These are phyloP conservation scores for Falco biarmicus DNA, from an alignment of 2,797 vertebrate species.

Conservation along the genomic window DNA sequence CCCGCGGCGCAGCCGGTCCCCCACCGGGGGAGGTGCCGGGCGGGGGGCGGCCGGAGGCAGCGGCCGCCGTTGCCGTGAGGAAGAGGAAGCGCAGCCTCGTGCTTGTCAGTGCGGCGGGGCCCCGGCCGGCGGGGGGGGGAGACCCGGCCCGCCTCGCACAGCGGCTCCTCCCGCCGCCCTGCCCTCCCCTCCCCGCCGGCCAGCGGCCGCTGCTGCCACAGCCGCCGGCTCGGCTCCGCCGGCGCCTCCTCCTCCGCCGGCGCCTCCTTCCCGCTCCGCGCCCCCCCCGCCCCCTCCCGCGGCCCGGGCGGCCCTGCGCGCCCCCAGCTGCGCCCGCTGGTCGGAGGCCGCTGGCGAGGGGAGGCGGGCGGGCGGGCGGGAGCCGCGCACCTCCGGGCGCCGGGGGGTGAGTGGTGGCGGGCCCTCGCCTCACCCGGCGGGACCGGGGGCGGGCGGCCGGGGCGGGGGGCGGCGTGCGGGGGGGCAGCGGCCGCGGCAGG, in stretches of 20 bases:
- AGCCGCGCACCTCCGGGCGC: not conserved
- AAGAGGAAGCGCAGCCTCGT: conserved; percentile 44
- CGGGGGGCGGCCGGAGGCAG: not conserved
- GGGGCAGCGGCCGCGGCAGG: not conserved
- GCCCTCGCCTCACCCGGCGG: not conserved
- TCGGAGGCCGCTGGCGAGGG: not conserved
- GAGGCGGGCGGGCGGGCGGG: not conserved
- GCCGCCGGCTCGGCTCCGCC: not conserved
- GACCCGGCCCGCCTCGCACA: not conserved
- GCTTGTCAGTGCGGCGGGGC: not conserved
- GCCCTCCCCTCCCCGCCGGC: not conserved
- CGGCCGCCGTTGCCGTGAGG: not conserved
- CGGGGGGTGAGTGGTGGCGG: not conserved
- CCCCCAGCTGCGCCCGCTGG: not conserved
- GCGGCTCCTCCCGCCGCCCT: not conserved
- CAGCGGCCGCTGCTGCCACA: not conserved
- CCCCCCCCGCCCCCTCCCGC: not conserved
- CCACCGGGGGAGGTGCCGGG: not conserved
- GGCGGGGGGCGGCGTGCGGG: not conserved
- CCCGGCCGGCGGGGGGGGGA: not conserved
- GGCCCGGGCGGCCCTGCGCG: not conserved
- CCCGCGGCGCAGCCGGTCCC: not conserved
- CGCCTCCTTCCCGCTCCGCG: not conserved
- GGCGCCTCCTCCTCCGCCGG: not conserved
- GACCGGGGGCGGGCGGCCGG: not conserved